Evolutionary conservation across 2,888 invertebrate species (phyloP).

Genomic region (Leptogaster cylindrica): DNA sequence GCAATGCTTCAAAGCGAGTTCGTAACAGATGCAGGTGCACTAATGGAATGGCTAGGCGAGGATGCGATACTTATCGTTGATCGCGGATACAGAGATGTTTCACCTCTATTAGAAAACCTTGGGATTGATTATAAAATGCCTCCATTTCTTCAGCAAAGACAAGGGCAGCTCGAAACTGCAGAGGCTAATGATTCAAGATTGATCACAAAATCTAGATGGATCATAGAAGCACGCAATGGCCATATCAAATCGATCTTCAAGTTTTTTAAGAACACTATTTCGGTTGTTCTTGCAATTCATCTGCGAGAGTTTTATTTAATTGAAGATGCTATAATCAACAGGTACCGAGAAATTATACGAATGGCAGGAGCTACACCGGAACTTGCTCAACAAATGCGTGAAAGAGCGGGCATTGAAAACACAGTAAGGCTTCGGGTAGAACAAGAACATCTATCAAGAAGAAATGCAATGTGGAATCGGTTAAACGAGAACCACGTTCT

Average conservation of each 20-base stretch:
- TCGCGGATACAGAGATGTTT: background rate
- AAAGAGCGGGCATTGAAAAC: too few species aligned
- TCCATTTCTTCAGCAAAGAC: conserved; percentile 3
- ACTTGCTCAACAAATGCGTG: too few species aligned
- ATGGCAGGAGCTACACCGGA: background rate
- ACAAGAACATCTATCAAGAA: too few species aligned
- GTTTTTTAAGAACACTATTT: background rate
- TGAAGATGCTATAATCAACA: background rate
- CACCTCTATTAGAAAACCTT: conserved; percentile 1
- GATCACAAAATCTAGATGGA: background rate
- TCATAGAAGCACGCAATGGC: background rate
- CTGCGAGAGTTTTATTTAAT: conserved; percentile 4
- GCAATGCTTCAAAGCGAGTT: conserved; percentile 4
- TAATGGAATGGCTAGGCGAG: background rate
- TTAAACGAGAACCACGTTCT: too few species aligned
- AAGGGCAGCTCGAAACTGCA: conserved; percentile 3
- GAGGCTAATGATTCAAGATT: conserved; percentile 6
- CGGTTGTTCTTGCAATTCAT: too few species aligned
- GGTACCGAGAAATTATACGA: conserved; percentile 4
- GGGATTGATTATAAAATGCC: conserved; percentile 9
- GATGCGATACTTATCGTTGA: conserved; percentile 4
- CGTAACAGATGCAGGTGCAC: background rate
- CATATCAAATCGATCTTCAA: too few species aligned
- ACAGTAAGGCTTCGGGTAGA: too few species aligned
- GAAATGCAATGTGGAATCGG: too few species aligned